Evolutionary conservation across 2,797 vertebrate species (phyloP).

Genomic region (Tympanoctomys barrerae): DNA sequence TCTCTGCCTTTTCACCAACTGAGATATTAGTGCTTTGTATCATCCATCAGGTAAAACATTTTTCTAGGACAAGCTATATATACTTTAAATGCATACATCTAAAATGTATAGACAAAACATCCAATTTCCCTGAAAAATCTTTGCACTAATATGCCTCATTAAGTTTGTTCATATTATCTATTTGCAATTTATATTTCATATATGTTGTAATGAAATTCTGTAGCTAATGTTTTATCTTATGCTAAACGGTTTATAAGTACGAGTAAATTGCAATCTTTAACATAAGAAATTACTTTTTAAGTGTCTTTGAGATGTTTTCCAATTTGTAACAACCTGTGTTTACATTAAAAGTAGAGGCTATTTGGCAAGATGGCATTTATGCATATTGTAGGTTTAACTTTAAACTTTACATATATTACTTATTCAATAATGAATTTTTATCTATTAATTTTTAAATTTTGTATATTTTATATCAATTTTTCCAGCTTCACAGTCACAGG

Average conservation of each 20-base stretch:
- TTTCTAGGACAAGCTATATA: background rate
- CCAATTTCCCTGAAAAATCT: background rate
- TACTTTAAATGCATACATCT: background rate
- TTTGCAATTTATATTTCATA: conserved; percentile 12
- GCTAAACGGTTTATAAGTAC: background rate
- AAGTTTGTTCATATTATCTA: background rate
- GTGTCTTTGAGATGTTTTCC: background rate
- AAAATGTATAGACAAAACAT: background rate
- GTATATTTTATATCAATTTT: background rate
- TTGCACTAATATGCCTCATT: background rate
- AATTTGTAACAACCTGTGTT: background rate
- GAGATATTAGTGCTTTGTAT: background rate
- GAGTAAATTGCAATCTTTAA: background rate
- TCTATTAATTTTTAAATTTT: background rate
- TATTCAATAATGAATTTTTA: background rate
- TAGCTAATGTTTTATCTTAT: background rate
- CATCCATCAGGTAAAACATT: background rate
- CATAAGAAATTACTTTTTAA: background rate
- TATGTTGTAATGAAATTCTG: background rate
- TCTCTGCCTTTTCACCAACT: background rate
- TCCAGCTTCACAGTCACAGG: background rate
- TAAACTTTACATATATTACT: background rate
- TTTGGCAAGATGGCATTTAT: background rate
- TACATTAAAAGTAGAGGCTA: background rate
- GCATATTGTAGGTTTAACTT: background rate